Conservation (phyloP, 2,113 vertebrate species). For the Epinephelus lanceolatus region DNA sequence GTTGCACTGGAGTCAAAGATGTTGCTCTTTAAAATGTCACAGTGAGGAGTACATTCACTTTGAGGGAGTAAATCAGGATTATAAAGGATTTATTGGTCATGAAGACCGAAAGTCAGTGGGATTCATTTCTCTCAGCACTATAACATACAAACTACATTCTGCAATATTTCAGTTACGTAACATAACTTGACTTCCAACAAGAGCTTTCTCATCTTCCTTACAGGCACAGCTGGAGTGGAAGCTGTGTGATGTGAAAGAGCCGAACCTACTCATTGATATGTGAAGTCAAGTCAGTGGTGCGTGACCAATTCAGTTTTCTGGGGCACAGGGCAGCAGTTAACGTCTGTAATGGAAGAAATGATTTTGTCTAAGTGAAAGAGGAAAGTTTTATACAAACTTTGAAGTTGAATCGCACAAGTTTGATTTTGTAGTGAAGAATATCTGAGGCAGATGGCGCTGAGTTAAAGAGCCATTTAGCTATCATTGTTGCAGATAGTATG, state of each 20-base stretch:
- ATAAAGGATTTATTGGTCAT: neutral
- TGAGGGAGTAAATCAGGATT: constrained; percentile 1
- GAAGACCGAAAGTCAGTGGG: constrained; percentile 1
- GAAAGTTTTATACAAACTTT: constrained; percentile 19
- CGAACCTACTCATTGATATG: constrained; percentile 21
- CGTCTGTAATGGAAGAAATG: constrained; percentile 13
- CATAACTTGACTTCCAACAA: constrained; percentile 20
- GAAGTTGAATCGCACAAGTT: constrained; percentile 18
- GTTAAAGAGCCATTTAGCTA: neutral
- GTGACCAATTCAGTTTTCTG: constrained; percentile 41
- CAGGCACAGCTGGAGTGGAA: constrained; percentile 5
- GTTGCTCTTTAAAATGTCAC: constrained; percentile 60
- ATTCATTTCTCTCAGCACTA: neutral
- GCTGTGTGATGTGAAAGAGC: constrained; percentile 24
- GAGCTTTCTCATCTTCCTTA: constrained; percentile 25
- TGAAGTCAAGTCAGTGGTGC: constrained; percentile 25
- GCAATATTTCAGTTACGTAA: constrained; percentile 3
- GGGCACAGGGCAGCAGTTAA: constrained; percentile 29
- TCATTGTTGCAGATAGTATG: neutral
- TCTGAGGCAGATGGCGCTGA: neutral
- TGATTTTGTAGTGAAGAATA: neutral
- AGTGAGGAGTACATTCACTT: constrained; percentile 7
- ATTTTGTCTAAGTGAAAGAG: constrained; percentile 26
- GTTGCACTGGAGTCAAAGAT: constrained; percentile 26
- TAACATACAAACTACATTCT: constrained; percentile 1